These are phyloP conservation scores for Peromyscus aztecus DNA, from an alignment of 2,797 vertebrate species.

Conservation along the genomic window DNA sequence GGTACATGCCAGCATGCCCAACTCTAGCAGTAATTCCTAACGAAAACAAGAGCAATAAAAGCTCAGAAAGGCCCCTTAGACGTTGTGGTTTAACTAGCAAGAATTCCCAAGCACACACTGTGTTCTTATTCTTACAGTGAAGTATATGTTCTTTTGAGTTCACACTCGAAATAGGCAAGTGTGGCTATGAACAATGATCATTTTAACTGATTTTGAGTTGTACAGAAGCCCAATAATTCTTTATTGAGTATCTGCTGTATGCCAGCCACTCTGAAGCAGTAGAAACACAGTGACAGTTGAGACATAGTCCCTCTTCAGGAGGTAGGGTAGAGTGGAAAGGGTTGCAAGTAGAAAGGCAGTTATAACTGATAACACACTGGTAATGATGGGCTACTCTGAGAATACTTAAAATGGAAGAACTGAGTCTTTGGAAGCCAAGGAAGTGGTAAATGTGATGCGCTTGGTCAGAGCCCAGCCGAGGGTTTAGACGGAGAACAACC, in stretches of 20 bases:
- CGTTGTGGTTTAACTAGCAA: neutral
- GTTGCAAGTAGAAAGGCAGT: neutral
- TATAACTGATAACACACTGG: neutral
- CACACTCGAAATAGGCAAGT: neutral
- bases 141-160: neutral
- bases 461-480: neutral
- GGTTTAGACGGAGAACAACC: neutral
- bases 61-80: neutral
- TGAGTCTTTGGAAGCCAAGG: neutral
- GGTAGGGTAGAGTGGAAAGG: neutral
- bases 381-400: neutral
- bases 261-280: neutral
- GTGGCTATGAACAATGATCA: neutral
- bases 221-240: neutral
- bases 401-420: neutral
- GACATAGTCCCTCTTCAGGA: neutral
- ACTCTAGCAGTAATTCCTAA: neutral
- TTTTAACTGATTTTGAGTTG: neutral
- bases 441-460: neutral
- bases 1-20: neutral
- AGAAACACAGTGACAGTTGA: neutral
- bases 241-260: neutral
- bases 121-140: slow-evolving; percentile 38
- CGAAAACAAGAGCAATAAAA: neutral
- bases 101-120: neutral